A percentile compares a stretch with the other conserved stretches of the same genome.
Evolutionary conservation across 2,797 vertebrate genomes (phyloP).

Genomic region (Pitangus sulphuratus): DNA sequence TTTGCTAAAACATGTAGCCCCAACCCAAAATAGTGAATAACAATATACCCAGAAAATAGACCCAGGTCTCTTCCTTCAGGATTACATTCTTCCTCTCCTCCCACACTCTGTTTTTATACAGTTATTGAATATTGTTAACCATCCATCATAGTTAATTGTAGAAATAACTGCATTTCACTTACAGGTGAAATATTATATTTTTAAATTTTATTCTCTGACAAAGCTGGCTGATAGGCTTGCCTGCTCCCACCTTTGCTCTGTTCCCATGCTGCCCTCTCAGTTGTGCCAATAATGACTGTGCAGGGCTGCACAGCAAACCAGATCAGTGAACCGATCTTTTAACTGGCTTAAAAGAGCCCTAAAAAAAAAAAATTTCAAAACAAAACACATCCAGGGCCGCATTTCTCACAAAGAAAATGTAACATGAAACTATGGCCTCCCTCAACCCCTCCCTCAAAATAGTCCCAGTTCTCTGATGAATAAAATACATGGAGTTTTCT

Average conservation of each 20-base stretch:
- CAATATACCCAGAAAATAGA: not conserved
- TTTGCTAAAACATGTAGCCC: not conserved
- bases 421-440: not conserved
- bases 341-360: not conserved
- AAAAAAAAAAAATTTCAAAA: not conserved
- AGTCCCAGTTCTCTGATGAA: not conserved
- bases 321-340: not conserved
- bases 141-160: not conserved
- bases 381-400: not conserved
- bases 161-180: not conserved
- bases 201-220: not conserved
- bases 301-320: not conserved
- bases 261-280: not conserved
- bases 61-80: not conserved
- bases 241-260: not conserved
- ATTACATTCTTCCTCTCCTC: not conserved
- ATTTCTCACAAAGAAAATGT: not conserved
- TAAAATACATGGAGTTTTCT: not conserved
- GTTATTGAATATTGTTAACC: not conserved
- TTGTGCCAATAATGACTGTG: not conserved
- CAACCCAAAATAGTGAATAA: not conserved
- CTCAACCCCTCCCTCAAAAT: not conserved
- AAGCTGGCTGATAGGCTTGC: not conserved
- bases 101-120: not conserved
- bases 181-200: not conserved